These are phyloP conservation scores for Acanthosepion lycidas DNA, from an alignment of 2,888 invertebrate genomes.

Conservation along the genomic window DNA sequence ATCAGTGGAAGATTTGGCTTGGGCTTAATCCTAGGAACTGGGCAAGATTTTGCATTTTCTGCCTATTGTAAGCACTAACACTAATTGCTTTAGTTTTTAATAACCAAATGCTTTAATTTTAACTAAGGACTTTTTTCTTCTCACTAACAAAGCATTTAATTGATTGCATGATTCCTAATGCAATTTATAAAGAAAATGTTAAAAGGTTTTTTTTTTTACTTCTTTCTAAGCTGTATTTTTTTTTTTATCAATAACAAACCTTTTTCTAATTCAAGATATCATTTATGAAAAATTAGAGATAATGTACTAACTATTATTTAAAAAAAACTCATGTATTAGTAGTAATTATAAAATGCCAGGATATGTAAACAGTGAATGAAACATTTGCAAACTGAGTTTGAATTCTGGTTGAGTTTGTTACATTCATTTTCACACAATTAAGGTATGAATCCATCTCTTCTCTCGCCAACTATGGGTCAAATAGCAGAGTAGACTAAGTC, in stretches of 20 bases:
- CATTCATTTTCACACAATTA: too few relatives aligned
- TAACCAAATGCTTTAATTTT: not conserved
- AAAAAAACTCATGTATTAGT: too few relatives aligned
- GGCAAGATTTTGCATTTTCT: not conserved
- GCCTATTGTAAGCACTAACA: not conserved
- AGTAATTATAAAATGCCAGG: too few relatives aligned
- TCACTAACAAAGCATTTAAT: not conserved
- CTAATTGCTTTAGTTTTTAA: not conserved
- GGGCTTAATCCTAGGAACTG: not conserved
- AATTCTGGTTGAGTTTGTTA: too few relatives aligned
- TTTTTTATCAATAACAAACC: not conserved
- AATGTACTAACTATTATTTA: not conserved
- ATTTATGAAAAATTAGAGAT: not conserved
- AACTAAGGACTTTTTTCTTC: not conserved
- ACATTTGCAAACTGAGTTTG: too few relatives aligned
- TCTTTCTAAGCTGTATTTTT: not conserved
- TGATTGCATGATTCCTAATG: not conserved
- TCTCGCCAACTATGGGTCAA: too few relatives aligned
- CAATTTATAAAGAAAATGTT: not conserved
- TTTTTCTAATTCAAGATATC: not conserved
- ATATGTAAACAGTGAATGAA: too few relatives aligned
- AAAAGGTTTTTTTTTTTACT: not conserved
- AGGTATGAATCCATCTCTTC: too few relatives aligned
- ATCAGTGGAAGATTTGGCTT: not conserved
- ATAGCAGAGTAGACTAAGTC: too few relatives aligned